Base-by-base conservation (phyloP, 2,888 invertebrate genomes). In the Colostygia pectinataria region DNA sequence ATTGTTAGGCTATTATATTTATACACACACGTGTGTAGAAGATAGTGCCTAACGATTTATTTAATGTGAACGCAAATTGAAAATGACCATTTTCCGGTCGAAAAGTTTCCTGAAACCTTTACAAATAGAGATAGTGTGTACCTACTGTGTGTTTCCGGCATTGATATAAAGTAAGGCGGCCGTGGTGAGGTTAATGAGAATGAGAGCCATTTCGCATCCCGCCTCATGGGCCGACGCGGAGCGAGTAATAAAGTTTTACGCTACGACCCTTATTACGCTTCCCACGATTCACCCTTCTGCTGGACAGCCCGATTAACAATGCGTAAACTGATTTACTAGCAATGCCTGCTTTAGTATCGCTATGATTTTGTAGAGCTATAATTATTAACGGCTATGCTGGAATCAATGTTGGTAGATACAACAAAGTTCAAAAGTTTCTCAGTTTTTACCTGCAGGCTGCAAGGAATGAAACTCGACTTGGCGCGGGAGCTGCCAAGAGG, bases 131-230 rank as follows among this genome's bases (percentile, higher is more conserved):
- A 53, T 46, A 56, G 61, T 53, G 55, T 57, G 62, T 73, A 67
- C 74, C 29, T 39, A 24, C 73, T 74, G 75, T 74, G 71, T 71
- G 71, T 68, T 71, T 74, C 61, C 68, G 68, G 60, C 62, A 67
- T 75, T 76, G 77, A 79, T 78, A 77, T 74, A 74, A 73, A 73
- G 71, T 66, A 66, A 68, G 70, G 71, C 66, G 61, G 68, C 67
- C 65, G 67, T 66, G 77, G 72, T 74, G 76, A 77, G 83, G 83
- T 81, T 83, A 85, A 86, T 85, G 85, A 83, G 77, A 81, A 83
- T 77, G 79, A 74, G 74, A 74, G 78, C 77, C 78, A 77, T 82
- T 81, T 75, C 74, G 77, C 68, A 77, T 76, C 77, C 76, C 76
- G 73, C 66, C 70, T 72, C 69, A 70, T 69, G 73, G 75, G 63